Evolutionary conservation across 2,113 vertebrate species (phyloP).

Genomic region (Delphinapterus leucas): DNA sequence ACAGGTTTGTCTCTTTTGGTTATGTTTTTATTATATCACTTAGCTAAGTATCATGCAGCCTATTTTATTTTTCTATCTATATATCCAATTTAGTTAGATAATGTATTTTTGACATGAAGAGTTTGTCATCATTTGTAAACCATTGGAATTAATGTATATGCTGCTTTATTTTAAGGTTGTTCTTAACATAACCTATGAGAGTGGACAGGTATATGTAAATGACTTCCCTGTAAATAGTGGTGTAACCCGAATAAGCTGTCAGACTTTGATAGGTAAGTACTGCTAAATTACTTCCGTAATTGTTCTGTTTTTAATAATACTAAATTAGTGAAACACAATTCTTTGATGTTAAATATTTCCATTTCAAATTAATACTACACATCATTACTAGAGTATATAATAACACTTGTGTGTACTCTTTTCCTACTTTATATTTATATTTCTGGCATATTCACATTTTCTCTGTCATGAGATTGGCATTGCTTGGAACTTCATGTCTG

Average conservation of each 20-base stretch:
- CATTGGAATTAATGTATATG: constrained; percentile 57
- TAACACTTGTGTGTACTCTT: not conserved
- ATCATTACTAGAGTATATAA: not conserved
- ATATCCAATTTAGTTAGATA: not conserved
- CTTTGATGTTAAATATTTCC: not conserved
- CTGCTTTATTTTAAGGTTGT: constrained; percentile 83
- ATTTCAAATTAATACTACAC: not conserved
- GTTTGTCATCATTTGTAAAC: constrained; percentile 46
- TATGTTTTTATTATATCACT: constrained; percentile 3
- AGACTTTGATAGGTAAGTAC: constrained; percentile 90
- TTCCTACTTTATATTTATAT: not conserved
- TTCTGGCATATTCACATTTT: not conserved
- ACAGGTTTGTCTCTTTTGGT: constrained; percentile 85
- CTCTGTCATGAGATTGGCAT: not conserved
- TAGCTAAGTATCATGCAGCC: not conserved
- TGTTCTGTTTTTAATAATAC: constrained; percentile 37
- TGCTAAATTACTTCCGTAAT: not conserved
- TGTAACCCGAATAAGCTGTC: constrained; percentile 90
- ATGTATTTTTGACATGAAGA: constrained; percentile 47
- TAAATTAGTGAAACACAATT: not conserved
- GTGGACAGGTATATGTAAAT: constrained; percentile 90
- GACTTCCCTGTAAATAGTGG: constrained; percentile 90
- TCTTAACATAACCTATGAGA: constrained; percentile 84
- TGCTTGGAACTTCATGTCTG: not conserved
- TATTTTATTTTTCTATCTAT: not conserved